Conservation (phyloP, 2,888 invertebrate species). For the Heteromyza rotundicornis region DNA sequence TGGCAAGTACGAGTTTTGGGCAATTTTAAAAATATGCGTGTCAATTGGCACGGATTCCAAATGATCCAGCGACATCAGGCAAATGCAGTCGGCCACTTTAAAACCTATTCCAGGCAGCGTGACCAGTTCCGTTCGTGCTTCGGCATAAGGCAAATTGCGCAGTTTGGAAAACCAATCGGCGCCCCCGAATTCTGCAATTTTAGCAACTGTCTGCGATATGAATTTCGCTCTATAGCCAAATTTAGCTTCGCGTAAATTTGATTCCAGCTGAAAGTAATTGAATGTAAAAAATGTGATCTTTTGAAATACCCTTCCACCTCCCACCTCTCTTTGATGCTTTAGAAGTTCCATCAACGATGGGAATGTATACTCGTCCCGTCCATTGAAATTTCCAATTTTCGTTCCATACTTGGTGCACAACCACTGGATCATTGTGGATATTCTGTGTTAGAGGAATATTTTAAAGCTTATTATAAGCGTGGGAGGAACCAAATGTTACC, state of each 20-base stretch:
- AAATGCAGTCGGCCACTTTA: conserved; percentile 98
- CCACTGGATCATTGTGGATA: conserved; percentile 89
- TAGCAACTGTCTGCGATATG: conserved; percentile 76
- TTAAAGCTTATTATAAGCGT: too few relatives aligned
- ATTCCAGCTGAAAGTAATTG: conserved; percentile 71
- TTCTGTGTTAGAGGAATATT: conserved; percentile 66
- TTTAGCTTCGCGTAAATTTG: conserved; percentile 73
- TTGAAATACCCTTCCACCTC: too few relatives aligned
- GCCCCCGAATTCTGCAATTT: conserved; percentile 74
- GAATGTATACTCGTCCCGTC: conserved; percentile 78
- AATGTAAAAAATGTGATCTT: too few relatives aligned
- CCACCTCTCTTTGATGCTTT: background rate
- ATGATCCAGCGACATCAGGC: conserved; percentile 93
- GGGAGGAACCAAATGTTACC: conserved; percentile 65
- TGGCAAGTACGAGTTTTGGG: conserved; percentile 79
- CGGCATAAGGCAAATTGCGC: conserved; percentile 71
- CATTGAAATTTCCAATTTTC: conserved; percentile 73
- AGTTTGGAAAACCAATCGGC: conserved; percentile 75
- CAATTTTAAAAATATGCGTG: conserved; percentile 94
- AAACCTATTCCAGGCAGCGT: conserved; percentile 89
- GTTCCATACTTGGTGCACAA: conserved; percentile 82
- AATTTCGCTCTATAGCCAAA: conserved; percentile 91
- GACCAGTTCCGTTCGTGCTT: conserved; percentile 77
- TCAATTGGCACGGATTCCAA: conserved; percentile 91
- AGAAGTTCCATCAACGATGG: conserved; percentile 73